These are phyloP conservation scores for Trichechus manatus DNA, from an alignment of 2,113 vertebrate genomes.

Conservation along the genomic window DNA sequence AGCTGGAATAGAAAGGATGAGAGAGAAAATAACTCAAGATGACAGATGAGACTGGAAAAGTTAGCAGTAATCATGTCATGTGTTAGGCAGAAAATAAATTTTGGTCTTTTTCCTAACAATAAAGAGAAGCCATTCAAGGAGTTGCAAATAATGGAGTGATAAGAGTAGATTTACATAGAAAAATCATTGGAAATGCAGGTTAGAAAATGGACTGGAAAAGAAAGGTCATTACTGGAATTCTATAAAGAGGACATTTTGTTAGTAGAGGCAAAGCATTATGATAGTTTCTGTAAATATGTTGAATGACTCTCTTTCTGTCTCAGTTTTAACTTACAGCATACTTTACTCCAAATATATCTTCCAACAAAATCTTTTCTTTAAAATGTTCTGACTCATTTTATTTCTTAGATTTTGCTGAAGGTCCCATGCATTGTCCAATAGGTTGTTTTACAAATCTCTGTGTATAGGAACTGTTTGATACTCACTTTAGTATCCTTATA, in stretches of 20 bases:
- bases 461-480: not conserved
- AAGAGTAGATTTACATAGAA: not conserved
- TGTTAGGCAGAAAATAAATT: not conserved
- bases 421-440: not conserved
- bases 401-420: not conserved
- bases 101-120: not conserved
- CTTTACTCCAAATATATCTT: not conserved
- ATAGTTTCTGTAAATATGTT: not conserved
- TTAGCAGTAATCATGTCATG: not conserved
- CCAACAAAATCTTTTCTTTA: not conserved
- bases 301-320: not conserved
- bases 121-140: not conserved
- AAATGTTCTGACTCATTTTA: not conserved
- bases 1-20: not conserved
- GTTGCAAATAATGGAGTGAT: not conserved
- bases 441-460: not conserved
- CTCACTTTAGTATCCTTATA: not conserved
- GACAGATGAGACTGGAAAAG: not conserved
- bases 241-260: not conserved
- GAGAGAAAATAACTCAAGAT: not conserved
- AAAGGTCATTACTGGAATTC: not conserved
- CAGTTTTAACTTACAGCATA: not conserved
- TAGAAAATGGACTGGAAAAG: not conserved
- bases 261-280: not conserved
- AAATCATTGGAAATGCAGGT: not conserved